A percentile compares a stretch with the other conserved stretches of the same genome.
These are phyloP conservation scores for Andrena bucephala DNA, from an alignment of 2,888 invertebrate genomes.

Conservation along the genomic window DNA sequence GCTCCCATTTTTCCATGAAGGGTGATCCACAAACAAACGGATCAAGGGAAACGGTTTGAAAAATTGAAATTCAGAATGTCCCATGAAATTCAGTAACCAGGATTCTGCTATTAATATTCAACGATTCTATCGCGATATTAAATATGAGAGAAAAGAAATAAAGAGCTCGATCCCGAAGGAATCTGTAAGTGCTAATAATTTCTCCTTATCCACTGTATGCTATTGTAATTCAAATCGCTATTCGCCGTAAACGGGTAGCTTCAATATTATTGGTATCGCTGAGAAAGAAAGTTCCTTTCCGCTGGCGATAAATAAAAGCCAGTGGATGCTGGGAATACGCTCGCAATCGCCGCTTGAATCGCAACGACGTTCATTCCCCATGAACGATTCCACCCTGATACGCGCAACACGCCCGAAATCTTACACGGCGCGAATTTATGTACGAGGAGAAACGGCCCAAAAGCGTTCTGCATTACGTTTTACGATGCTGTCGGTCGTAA, in stretches of 20 bases:
- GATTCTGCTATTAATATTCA: too few relatives aligned
- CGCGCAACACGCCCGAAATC: slow-evolving; percentile 54
- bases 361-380: slow-evolving; percentile 7
- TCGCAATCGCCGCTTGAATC: slow-evolving; percentile 29
- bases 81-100: too few relatives aligned
- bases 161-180: too few relatives aligned
- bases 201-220: too few relatives aligned
- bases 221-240: neutral
- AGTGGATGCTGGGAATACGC: neutral
- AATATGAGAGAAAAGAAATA: too few relatives aligned
- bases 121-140: too few relatives aligned
- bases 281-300: neutral
- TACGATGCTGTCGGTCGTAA: slow-evolving; percentile 68
- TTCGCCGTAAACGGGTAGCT: neutral
- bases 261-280: neutral
- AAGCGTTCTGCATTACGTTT: slow-evolving; percentile 72
- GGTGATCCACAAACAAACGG: too few relatives aligned
- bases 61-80: too few relatives aligned
- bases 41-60: too few relatives aligned
- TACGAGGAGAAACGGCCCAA: slow-evolving; percentile 49
- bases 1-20: too few relatives aligned
- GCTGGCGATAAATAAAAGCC: neutral
- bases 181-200: too few relatives aligned
- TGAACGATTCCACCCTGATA: slow-evolving; percentile 34
- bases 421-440: slow-evolving; percentile 64